These are phyloP conservation scores for Chloebia gouldiae DNA, from an alignment of 2,113 vertebrate genomes.

Conservation along the genomic window DNA sequence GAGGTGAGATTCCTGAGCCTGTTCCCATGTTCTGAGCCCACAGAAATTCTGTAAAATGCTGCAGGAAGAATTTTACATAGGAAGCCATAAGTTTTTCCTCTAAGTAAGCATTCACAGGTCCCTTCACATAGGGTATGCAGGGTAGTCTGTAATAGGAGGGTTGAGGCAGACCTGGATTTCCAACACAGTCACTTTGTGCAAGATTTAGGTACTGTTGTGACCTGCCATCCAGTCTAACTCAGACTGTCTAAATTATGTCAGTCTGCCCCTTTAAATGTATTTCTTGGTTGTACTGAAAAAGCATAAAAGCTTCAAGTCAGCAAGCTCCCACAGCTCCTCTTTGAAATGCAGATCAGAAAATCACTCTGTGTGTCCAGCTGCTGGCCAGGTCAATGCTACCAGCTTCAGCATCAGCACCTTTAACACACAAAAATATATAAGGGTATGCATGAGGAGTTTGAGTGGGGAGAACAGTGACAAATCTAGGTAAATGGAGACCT, in stretches of 20 bases:
- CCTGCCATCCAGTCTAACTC: background rate
- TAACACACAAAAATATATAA: background rate
- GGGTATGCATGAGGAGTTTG: background rate
- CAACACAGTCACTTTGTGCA: background rate
- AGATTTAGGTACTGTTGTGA: background rate
- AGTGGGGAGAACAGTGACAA: background rate
- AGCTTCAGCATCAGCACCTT: background rate
- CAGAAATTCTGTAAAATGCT: background rate
- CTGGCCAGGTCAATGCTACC: background rate
- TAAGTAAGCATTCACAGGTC: background rate
- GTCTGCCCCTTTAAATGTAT: background rate
- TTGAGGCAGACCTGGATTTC: background rate
- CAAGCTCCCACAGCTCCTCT: background rate
- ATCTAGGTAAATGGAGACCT: background rate
- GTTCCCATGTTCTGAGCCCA: background rate
- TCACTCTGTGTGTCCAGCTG: background rate
- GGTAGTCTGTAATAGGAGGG: background rate
- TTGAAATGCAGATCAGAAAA: background rate
- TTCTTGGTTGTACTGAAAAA: background rate
- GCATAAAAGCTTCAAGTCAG: background rate
- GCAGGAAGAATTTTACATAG: background rate
- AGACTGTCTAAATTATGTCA: background rate
- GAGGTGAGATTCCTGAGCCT: background rate
- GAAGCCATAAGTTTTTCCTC: background rate
- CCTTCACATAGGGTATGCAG: background rate